phyloP scores from a whole-genome alignment of 2,113 vertebrate species.

The Mugil cephalus region DNA sequence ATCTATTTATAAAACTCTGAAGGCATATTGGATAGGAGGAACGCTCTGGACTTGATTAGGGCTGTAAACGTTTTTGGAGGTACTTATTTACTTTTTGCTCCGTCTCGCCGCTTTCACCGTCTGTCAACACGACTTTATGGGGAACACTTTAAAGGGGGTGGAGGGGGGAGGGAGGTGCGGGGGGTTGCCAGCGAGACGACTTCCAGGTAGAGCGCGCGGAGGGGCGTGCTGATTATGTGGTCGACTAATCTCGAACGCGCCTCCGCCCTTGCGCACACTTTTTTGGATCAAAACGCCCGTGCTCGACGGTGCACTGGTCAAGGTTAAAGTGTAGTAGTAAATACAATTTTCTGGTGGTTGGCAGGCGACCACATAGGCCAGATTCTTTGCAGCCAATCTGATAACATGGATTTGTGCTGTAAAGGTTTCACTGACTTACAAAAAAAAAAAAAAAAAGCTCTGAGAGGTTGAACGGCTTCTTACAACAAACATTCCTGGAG shows the following conservation, averaged over 20 bases:
- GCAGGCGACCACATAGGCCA: slow-evolving; percentile 58
- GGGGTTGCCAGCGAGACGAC: slow-evolving; percentile 66
- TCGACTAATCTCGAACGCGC: slow-evolving; percentile 69
- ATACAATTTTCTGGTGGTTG: slow-evolving; percentile 81
- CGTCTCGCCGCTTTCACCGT: slow-evolving; percentile 73
- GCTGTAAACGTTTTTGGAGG: slow-evolving; percentile 79
- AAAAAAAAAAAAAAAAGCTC: background rate
- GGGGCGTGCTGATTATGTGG: slow-evolving; percentile 72
- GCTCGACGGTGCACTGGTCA: slow-evolving; percentile 50
- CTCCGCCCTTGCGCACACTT: slow-evolving; percentile 45
- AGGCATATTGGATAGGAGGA: slow-evolving; percentile 71
- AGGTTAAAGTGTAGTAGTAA: slow-evolving; percentile 76
- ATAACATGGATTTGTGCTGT: slow-evolving; percentile 66
- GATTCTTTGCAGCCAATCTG: slow-evolving; percentile 67
- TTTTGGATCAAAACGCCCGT: slow-evolving; percentile 54
- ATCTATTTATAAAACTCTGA: slow-evolving; percentile 84
- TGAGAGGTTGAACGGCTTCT: slow-evolving; percentile 62
- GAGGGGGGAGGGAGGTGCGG: too few relatives aligned
- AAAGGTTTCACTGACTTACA: slow-evolving; percentile 31
- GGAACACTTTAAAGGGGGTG: slow-evolving; percentile 65
- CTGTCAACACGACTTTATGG: slow-evolving; percentile 78
- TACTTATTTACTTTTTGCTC: slow-evolving; percentile 80
- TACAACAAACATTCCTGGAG: slow-evolving; percentile 51
- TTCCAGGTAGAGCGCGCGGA: slow-evolving; percentile 64
- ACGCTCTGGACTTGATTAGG: slow-evolving; percentile 85